Base-by-base conservation (phyloP, 2,113 vertebrate genomes). In the Scortum barcoo region DNA sequence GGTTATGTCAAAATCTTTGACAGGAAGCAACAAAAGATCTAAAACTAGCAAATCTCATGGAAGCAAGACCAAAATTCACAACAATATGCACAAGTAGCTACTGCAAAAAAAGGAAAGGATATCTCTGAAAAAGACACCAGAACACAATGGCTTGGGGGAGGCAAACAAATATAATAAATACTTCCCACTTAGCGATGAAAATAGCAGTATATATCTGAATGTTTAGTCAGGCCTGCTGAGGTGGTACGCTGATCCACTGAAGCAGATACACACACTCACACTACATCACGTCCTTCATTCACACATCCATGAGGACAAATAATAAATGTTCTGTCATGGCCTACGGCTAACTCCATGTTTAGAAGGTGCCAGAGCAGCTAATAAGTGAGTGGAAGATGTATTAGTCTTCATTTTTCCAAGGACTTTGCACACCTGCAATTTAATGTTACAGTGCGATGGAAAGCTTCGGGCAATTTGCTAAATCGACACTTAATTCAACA, bases 401-500 rank as follows among this genome's bases (percentile, higher is more conserved):
- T 77, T 40, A 44, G 16, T 53, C n/a, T 50, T 57, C 3, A 17
- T 46, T 72, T 66, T 46, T 66, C 58, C 8, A 19, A 78, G 11
- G 22, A 76, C 12, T 42, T 69, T 65, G 53, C 40, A 71, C 77
- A 87, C 46, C 63, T 50, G 57, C 66, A 68, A 73, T 60, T 86
- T 70, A 28, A 57, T 28, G 38, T 68, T 4, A 75, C 38, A 67
- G 48, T 72, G 60, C 13, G 69, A 73, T 6, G 19, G 7, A 72
- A 60, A 5, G 8, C 62, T 68, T 57, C 19, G 19, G 68, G 46
- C 54, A 73, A 78, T 83, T 88, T 72, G 33, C 70, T 76, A 76
- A 87, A 81, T 75, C 2, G 30, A 58, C 75, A 76, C 50, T 76
- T 78, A 75, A 89, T 87, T 80, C 56, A 81, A 81, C 72, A 63